Evolutionary conservation across 2,797 vertebrate genomes (phyloP).

Genomic region (Anomalospiza imberbis): DNA sequence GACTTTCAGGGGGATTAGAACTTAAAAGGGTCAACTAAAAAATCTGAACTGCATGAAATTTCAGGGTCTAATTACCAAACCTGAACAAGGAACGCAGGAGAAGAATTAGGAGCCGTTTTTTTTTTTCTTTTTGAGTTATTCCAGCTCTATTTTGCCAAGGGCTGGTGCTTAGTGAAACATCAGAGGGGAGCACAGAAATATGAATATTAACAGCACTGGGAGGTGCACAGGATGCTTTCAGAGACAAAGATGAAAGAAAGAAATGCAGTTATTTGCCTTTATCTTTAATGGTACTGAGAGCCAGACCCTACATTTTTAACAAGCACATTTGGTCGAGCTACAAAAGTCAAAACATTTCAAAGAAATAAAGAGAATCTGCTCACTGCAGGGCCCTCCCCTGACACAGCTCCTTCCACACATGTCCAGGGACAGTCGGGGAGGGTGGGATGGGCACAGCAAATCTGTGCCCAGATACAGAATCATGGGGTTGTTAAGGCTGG

Average conservation of each 20-base stretch:
- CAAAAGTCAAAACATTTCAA: not conserved
- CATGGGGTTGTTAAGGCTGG: rapidly evolving
- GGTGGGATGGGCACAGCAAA: not conserved
- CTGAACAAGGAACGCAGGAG: not conserved
- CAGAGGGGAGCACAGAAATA: not conserved
- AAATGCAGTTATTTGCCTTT: not conserved
- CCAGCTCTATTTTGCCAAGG: not conserved
- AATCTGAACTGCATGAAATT: not conserved
- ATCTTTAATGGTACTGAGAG: not conserved
- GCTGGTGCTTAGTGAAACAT: not conserved
- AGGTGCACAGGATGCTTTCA: not conserved
- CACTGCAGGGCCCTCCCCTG: rapidly evolving
- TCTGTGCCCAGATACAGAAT: too few species aligned
- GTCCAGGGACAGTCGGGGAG: rapidly evolving
- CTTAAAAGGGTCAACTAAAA: not conserved
- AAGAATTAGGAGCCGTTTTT: not conserved
- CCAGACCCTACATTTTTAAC: not conserved
- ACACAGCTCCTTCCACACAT: not conserved
- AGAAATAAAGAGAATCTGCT: not conserved
- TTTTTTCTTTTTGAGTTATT: not conserved
- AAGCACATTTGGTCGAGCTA: not conserved
- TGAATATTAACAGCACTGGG: not conserved
- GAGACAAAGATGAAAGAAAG: constrained; percentile 29
- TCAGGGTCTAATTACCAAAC: not conserved
- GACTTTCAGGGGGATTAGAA: not conserved